Evolutionary conservation across 2,797 vertebrate species (phyloP).

Genomic region (Channallabes apus): DNA sequence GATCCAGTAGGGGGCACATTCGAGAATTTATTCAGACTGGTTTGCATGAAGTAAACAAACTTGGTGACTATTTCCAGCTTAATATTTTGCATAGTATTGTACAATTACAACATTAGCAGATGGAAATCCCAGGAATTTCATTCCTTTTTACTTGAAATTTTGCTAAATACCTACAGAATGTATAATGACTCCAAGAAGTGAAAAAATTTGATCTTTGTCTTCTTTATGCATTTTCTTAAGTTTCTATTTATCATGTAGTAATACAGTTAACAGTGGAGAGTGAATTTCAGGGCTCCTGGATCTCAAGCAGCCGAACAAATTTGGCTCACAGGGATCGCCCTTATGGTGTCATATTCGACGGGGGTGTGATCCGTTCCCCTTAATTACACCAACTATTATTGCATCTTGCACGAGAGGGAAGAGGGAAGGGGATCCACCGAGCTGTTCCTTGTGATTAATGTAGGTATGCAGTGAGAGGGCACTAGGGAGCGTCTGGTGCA

Average conservation of each 20-base stretch:
- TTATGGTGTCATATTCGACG: slow-evolving; percentile 46
- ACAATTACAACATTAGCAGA: not conserved
- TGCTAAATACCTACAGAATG: not conserved
- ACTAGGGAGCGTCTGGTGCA: slow-evolving; percentile 61
- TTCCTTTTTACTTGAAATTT: not conserved
- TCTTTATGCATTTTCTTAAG: not conserved
- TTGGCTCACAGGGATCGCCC: slow-evolving; percentile 36
- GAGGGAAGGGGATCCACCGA: slow-evolving; percentile 57
- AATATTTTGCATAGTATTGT: too few species aligned
- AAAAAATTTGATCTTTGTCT: not conserved
- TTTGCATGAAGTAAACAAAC: too few species aligned
- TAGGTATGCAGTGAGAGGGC: slow-evolving; percentile 64
- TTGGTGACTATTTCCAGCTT: too few species aligned
- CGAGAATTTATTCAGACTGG: too few species aligned
- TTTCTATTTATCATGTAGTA: not conserved
- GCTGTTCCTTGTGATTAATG: slow-evolving; percentile 68
- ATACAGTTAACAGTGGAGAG: not conserved
- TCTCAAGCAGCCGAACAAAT: slow-evolving; percentile 28
- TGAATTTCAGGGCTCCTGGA: slow-evolving; percentile 29
- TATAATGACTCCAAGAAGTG: not conserved
- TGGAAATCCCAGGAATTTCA: not conserved
- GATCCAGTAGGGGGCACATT: too few species aligned
- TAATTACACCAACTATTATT: slow-evolving; percentile 55
- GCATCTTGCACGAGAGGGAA: slow-evolving; percentile 44
- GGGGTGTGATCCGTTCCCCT: slow-evolving; percentile 49